Evolutionary conservation across 2,888 invertebrate species (phyloP), one percentile per base, ranked within the genome.

Genomic region (Caenorhabditis uteleia): DNA sequence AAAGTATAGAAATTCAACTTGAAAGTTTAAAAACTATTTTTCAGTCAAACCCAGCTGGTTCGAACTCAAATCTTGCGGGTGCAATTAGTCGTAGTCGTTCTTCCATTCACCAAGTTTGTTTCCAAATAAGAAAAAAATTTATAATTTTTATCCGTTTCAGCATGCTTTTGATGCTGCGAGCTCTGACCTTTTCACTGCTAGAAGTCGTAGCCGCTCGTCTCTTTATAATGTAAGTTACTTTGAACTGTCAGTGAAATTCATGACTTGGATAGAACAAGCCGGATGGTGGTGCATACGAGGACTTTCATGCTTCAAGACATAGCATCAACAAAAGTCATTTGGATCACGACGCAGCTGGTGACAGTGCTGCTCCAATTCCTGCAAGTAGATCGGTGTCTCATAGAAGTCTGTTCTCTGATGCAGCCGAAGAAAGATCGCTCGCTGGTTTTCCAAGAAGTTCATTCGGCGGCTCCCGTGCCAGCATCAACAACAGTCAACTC

Each of bases 261-360:
- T 36, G 16, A 16, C 12, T 25, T 44, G 46, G 45, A 14, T 34
- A 58, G 58, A 25, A 40, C 14, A 31, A 43, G 12, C 31, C 48
- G 21, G 59, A 59, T 20, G 59, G 59, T 10, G 59, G 59, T 14
- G 59, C 59, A 6, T 59, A 59, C 36, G 36, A 59, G 8, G 18
- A 36, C 3, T 59, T 53, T 38, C 59, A 38, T 31, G 23, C 21
- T 16, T 58, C 58, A 3, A 43, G 21, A n/a, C 44, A 44, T 26
- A 47, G 31, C n/a, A 20, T 40, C 14, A 40, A 25, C 10, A 23
- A 40, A 12, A 12, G 25, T 25, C 40, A 40, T 2, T 26, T 18
- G 7, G 26, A 42, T 26, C 26, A 27, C 16, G 27, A 43, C 26
- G 7, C 10, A 3, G 43, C 26, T 16, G 18, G 55, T 8, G 47